phyloP scores from a whole-genome alignment of 2,888 invertebrate genomes.

The Standfussiana lucernea region DNA sequence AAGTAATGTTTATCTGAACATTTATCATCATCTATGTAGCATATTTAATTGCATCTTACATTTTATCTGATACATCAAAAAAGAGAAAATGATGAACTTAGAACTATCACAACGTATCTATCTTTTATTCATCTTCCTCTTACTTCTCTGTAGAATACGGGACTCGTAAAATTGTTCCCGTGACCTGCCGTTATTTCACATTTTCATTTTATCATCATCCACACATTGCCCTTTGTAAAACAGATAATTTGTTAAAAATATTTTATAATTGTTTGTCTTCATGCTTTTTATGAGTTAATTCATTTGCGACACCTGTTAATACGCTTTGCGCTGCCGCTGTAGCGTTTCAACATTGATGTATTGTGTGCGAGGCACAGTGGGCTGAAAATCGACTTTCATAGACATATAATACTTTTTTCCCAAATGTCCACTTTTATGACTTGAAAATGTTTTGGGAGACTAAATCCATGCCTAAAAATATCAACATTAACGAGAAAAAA shows the following conservation, averaged over 20 bases:
- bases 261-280: not conserved
- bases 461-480: too few relatives aligned
- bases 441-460: too few relatives aligned
- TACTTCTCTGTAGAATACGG: not conserved
- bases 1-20: not conserved
- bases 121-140: not conserved
- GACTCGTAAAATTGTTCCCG: not conserved
- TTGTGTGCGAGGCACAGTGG: too few relatives aligned
- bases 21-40: not conserved
- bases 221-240: not conserved
- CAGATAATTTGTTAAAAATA: not conserved
- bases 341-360: constrained; percentile 47
- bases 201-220: not conserved
- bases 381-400: too few relatives aligned
- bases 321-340: constrained; percentile 45
- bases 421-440: too few relatives aligned
- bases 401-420: too few relatives aligned
- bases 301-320: constrained; percentile 26
- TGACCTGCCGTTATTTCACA: not conserved
- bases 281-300: constrained; percentile 8
- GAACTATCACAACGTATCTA: not conserved
- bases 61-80: not conserved
- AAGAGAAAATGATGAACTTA: not conserved
- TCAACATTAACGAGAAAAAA: too few relatives aligned
- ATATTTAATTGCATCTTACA: not conserved